Percentiles rank a stretch among this genome's conserved stretches.
These are phyloP conservation scores for Drosophila lacteicornis DNA, from an alignment of 1,140 invertebrate genomes.

Conservation along the genomic window DNA sequence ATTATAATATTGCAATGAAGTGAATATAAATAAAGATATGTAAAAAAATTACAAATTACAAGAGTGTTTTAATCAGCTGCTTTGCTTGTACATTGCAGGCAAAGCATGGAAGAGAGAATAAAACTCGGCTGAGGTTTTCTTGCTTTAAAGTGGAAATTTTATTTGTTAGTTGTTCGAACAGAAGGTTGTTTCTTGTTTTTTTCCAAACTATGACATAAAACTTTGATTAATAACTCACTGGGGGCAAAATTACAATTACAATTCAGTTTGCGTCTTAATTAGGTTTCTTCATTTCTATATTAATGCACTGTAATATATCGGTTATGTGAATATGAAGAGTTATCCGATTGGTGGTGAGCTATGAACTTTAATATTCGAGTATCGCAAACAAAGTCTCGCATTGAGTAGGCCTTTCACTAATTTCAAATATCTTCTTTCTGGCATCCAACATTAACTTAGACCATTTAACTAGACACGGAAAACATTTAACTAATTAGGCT, in stretches of 20 bases:
- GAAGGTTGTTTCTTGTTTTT: constrained; percentile 37
- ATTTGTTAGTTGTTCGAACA: constrained; percentile 43
- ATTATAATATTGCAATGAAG: constrained; percentile 84
- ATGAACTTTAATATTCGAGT: constrained; percentile 65
- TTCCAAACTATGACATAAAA: constrained; percentile 46
- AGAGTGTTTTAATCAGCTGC: constrained; percentile 1
- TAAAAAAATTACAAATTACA: constrained; percentile 60
- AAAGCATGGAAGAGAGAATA: no score
- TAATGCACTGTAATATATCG: constrained; percentile 48
- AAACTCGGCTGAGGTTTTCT: no score
- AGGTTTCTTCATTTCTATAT: constrained; percentile 23
- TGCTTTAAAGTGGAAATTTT: no score
- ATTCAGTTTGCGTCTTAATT: constrained; percentile 67
- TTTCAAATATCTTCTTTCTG: constrained; percentile 52
- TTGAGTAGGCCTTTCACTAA: constrained; percentile 65
- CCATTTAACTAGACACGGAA: constrained; percentile 54
- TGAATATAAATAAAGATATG: constrained; percentile 82
- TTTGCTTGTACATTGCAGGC: background rate
- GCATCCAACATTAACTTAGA: constrained; percentile 61
- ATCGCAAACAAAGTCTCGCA: constrained; percentile 57
- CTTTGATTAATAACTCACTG: constrained; percentile 59
- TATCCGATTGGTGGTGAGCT: constrained; percentile 39
- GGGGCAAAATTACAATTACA: constrained; percentile 65
- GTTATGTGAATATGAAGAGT: constrained; percentile 46
- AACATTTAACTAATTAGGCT: constrained; percentile 70